Conservation (phyloP, 2,888 invertebrate genomes). For the Heliconius cydno region DNA sequence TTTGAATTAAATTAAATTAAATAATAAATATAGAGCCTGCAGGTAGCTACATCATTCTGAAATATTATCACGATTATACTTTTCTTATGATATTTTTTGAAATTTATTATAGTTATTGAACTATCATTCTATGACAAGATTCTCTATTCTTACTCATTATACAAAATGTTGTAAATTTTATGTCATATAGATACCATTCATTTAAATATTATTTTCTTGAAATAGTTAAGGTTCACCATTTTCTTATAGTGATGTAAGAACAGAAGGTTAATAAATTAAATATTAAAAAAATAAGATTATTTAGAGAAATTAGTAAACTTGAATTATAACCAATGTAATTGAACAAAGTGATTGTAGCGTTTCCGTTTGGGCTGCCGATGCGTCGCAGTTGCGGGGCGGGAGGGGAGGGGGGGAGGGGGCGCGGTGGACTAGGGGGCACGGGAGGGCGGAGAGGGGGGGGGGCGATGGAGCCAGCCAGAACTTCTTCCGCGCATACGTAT, state of each 20-base stretch:
- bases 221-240: not conserved
- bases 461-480: conserved; percentile 52
- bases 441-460: conserved; percentile 29
- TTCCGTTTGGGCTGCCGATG: conserved; percentile 30
- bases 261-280: not conserved
- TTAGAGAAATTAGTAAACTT: not conserved
- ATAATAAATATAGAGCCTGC: no score
- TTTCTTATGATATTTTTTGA: not conserved
- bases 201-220: not conserved
- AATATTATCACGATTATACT: no score
- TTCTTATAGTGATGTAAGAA: not conserved
- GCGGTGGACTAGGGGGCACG: no score
- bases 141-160: not conserved
- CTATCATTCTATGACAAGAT: not conserved
- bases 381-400: conserved; percentile 28
- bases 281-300: not conserved
- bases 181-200: no score
- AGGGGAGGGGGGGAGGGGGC: conserved; percentile 42
- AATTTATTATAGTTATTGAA: no score
- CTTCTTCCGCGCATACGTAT: conserved; percentile 63
- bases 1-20: not conserved
- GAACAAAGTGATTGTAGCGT: conserved; percentile 19
- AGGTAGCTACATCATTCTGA: no score
- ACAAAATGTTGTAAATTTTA: no score
- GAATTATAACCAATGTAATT: conserved; percentile 13